A percentile compares a stretch with the other conserved stretches of the same genome.
Conservation (phyloP, 2,113 vertebrate species). For the Nestor notabilis region DNA sequence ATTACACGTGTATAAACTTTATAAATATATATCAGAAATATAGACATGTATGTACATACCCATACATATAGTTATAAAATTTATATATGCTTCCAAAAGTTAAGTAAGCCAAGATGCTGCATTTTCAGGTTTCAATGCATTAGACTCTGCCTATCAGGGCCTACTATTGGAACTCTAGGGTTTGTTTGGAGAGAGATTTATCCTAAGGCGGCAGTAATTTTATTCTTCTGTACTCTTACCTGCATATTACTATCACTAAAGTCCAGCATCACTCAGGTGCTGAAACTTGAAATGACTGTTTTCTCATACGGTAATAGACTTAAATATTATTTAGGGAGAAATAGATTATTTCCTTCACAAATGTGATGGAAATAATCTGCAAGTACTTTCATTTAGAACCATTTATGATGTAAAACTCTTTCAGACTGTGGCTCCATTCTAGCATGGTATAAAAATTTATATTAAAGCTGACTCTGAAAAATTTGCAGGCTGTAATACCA, state of each 20-base stretch:
- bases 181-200: neutral
- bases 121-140: fast-evolving
- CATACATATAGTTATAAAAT: neutral
- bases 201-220: neutral
- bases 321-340: slow-evolving; percentile 28
- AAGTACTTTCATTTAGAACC: slow-evolving; percentile 33
- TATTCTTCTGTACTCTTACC: neutral
- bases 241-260: neutral
- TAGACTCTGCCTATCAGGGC: neutral
- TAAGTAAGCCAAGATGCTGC: neutral
- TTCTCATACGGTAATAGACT: slow-evolving; percentile 30
- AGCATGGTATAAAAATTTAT: neutral
- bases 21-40: neutral
- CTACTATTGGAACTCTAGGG: neutral
- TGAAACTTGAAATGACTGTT: slow-evolving; percentile 34
- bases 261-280: neutral
- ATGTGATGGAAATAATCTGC: slow-evolving; percentile 33
- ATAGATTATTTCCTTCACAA: slow-evolving; percentile 6
- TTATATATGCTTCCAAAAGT: fast-evolving
- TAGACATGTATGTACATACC: fast-evolving
- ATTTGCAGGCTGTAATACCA: slow-evolving; percentile 28
- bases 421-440: slow-evolving; percentile 4
- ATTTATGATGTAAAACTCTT: slow-evolving; percentile 8
- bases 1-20: neutral
- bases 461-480: slow-evolving; percentile 42